Conservation (phyloP, 2,888 invertebrate genomes). For the Chrysopilus asiliformis region DNA sequence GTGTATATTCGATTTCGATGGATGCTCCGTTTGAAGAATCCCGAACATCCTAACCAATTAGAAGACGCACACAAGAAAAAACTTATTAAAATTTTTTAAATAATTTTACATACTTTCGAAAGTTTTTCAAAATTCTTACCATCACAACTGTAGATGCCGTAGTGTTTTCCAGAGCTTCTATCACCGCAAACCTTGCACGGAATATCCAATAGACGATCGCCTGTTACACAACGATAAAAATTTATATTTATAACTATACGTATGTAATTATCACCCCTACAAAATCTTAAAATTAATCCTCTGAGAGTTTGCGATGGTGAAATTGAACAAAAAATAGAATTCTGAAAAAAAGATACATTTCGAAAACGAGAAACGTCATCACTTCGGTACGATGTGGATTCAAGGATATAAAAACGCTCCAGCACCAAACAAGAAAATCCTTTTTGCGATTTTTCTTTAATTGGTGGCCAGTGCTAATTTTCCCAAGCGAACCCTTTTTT, state of each 20-base stretch:
- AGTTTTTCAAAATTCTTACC: too few relatives aligned
- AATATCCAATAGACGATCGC: conserved; percentile 94
- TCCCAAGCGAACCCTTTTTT: conserved; percentile 16
- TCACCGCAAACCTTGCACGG: conserved; percentile 99
- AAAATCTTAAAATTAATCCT: too few relatives aligned
- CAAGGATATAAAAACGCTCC: conserved; percentile 1
- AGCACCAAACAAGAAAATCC: conserved; percentile 19
- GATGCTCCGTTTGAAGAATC: conserved; percentile 93
- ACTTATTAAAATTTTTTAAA: conserved; percentile 1
- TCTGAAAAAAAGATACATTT: too few relatives aligned
- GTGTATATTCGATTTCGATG: conserved; percentile 92
- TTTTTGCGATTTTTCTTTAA: conserved; percentile 19
- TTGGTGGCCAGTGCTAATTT: conserved; percentile 19
- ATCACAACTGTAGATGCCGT: conserved; percentile 98
- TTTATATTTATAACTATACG: too few relatives aligned
- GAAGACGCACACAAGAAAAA: conserved; percentile 1
- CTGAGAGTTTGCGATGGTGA: too few relatives aligned
- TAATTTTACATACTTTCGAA: neutral
- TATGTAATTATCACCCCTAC: too few relatives aligned
- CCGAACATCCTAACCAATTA: conserved; percentile 64
- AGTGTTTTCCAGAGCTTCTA: conserved; percentile 97
- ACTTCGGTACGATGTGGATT: too few relatives aligned
- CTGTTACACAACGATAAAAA: too few relatives aligned
- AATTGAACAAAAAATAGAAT: conserved; percentile 10
- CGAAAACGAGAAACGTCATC: too few relatives aligned